Conservation (phyloP, 2,797 vertebrate genomes). For the Alectoris magna region DNA sequence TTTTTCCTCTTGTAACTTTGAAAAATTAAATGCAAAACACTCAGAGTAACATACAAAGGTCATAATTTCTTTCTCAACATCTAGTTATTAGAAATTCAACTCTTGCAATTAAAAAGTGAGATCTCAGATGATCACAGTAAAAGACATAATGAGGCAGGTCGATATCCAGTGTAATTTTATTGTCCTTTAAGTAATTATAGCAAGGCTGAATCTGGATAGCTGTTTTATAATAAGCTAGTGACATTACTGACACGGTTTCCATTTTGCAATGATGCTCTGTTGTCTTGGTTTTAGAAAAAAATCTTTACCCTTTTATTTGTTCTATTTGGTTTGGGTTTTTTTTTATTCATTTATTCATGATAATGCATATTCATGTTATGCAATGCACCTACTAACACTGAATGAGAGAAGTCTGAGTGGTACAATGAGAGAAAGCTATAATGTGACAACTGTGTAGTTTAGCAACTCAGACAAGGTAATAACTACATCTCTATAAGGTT, state of each 20-base stretch:
- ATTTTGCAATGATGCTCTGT: neutral
- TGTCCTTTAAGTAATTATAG: neutral
- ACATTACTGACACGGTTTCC: neutral
- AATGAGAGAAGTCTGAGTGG: fast-evolving
- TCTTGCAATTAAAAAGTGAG: constrained; percentile 54
- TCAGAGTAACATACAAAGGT: constrained; percentile 6
- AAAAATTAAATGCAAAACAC: neutral
- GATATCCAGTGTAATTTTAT: neutral
- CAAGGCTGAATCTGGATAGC: neutral
- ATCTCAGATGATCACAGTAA: constrained; percentile 19
- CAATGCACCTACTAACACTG: neutral
- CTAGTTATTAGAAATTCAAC: constrained; percentile 52
- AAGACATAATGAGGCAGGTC: constrained; percentile 38
- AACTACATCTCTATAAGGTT: neutral
- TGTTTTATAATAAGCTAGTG: neutral
- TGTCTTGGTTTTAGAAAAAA: neutral
- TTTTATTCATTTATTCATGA: neutral
- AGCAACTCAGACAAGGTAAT: neutral
- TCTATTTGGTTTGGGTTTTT: neutral
- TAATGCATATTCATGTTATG: neutral
- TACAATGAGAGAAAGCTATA: neutral
- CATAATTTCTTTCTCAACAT: constrained; percentile 25
- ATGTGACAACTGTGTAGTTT: neutral
- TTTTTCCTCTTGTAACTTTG: neutral
- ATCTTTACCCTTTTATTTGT: neutral